Evolutionary conservation across 2,888 invertebrate genomes (phyloP).

Genomic region (Himalopsyche japonica): DNA sequence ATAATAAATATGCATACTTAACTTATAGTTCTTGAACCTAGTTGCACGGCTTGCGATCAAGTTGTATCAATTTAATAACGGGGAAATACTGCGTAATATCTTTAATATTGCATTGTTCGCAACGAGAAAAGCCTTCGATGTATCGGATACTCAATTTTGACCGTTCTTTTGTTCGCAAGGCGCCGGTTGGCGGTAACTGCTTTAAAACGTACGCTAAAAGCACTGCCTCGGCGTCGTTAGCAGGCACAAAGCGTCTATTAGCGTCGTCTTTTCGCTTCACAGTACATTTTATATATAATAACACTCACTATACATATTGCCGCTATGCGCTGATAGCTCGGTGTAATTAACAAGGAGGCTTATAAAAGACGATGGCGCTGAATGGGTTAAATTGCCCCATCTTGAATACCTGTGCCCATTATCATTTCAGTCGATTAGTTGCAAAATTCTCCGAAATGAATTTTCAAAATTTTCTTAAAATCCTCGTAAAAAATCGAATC

Average conservation of each 20-base stretch:
- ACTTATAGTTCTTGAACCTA: too few relatives aligned
- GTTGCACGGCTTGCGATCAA: too few relatives aligned
- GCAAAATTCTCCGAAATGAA: too few relatives aligned
- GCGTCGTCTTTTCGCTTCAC: neutral
- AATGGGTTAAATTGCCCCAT: neutral
- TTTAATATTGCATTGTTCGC: too few relatives aligned
- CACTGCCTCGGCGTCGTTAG: neutral
- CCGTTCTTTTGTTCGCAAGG: neutral
- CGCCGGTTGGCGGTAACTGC: neutral
- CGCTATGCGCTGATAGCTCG: neutral
- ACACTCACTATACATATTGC: neutral
- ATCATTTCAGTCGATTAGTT: too few relatives aligned
- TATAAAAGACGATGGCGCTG: neutral
- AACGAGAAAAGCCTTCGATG: too few relatives aligned
- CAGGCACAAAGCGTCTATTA: neutral
- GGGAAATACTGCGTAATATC: too few relatives aligned
- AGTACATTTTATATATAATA: neutral
- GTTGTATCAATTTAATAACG: too few relatives aligned
- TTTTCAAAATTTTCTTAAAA: too few relatives aligned
- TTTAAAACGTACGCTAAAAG: neutral
- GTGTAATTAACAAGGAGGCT: neutral
- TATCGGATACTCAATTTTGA: neutral
- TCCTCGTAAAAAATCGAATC: too few relatives aligned
- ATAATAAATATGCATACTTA: too few relatives aligned
- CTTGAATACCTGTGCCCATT: neutral